phyloP scores from a whole-genome alignment of 2,113 vertebrate genomes.

The Periophthalmus modestus region DNA sequence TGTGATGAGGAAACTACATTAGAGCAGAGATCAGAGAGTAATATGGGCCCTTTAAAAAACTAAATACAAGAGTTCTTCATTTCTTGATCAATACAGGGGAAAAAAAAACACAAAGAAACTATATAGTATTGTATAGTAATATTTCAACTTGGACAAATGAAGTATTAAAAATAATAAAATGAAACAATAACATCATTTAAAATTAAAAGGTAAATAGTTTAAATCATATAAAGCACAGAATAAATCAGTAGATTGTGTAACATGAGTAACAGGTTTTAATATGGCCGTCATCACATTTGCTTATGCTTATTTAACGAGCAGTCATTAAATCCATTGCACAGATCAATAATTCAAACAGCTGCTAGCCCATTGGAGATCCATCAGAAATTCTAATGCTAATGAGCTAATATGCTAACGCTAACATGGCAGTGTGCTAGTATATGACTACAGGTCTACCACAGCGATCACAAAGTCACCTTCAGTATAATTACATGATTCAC shows the following conservation, averaged over 20 bases:
- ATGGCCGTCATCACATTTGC: neutral
- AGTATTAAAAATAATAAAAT: no score
- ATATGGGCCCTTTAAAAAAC: no score
- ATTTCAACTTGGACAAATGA: no score
- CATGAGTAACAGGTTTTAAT: neutral
- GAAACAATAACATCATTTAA: no score
- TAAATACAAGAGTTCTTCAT: no score
- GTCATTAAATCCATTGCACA: neutral
- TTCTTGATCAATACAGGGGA: no score
- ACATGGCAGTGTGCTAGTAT: neutral
- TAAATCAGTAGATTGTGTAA: neutral
- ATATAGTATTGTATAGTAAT: no score
- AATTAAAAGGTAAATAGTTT: no score
- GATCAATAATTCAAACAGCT: neutral
- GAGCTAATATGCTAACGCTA: neutral
- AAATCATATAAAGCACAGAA: no score
- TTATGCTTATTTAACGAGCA: neutral
- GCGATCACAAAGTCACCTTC: slow-evolving; percentile 74
- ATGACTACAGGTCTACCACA: slow-evolving; percentile 18
- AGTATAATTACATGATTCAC: neutral
- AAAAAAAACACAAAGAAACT: no score
- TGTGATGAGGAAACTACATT: no score
- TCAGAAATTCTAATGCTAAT: neutral
- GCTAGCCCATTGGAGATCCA: neutral
- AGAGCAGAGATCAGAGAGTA: no score